Evolutionary conservation across 2,113 vertebrate species (phyloP).

Genomic region (Psophia crepitans): DNA sequence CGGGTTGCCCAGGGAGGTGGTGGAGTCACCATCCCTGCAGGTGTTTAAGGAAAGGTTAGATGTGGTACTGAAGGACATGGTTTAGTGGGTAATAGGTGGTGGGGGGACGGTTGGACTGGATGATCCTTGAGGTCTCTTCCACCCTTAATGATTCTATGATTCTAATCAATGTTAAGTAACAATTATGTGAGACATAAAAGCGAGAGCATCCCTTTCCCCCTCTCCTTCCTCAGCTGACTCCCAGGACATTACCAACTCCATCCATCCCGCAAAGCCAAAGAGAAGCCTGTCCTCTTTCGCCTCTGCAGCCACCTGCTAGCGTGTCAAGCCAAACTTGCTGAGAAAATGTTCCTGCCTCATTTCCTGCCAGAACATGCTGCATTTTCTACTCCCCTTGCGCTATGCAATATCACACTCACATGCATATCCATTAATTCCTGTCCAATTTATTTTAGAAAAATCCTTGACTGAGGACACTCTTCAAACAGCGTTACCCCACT

Average conservation of each 20-base stretch:
- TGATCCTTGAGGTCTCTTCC: no score
- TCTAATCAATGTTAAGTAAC: background rate
- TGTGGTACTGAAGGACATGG: no score
- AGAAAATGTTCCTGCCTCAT: background rate
- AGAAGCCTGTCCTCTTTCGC: background rate
- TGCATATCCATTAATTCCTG: background rate
- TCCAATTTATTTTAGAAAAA: background rate
- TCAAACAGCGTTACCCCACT: background rate
- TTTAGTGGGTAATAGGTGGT: no score
- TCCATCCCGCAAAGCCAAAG: background rate
- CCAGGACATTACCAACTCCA: background rate
- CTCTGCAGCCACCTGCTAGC: background rate
- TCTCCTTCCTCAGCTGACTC: background rate
- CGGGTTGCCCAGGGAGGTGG: no score
- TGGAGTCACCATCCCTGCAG: no score
- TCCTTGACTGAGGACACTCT: background rate
- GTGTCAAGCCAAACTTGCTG: background rate
- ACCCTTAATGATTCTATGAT: no score
- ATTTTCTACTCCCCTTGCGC: background rate
- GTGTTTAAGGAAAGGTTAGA: no score
- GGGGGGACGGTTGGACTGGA: no score
- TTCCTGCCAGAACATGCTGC: background rate
- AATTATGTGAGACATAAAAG: background rate
- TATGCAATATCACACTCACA: background rate
- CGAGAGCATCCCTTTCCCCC: background rate